Percentiles rank a stretch among this genome's conserved stretches.
phyloP scores from a whole-genome alignment of 2,113 vertebrate species.

The Pachyramphus minor region DNA sequence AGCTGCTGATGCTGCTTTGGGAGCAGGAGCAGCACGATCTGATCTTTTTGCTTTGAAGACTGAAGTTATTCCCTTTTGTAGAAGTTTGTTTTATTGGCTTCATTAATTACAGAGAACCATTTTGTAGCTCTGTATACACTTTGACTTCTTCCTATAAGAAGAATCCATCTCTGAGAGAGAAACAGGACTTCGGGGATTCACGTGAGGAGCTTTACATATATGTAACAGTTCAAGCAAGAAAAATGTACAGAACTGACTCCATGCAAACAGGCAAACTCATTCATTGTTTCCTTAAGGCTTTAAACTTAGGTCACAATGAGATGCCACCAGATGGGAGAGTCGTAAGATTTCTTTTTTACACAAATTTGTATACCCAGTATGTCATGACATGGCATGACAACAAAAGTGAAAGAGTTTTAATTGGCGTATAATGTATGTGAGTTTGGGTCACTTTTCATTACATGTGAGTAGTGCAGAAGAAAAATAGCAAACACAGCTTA shows the following conservation, averaged over 20 bases:
- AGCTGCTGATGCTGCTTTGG: neutral
- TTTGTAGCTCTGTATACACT: neutral
- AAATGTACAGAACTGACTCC: neutral
- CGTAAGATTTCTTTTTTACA: neutral
- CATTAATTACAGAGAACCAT: neutral
- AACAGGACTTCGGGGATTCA: neutral
- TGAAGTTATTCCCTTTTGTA: neutral
- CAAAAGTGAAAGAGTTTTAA: neutral
- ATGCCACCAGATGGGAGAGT: rapidly evolving
- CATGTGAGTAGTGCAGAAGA: neutral
- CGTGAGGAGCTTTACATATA: neutral
- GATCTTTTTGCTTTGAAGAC: neutral
- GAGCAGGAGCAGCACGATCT: neutral
- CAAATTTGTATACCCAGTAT: neutral
- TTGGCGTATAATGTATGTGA: neutral
- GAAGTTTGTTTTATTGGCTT: neutral
- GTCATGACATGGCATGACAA: neutral
- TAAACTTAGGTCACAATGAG: neutral
- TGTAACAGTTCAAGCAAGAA: neutral
- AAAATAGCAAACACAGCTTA: neutral
- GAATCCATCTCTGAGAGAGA: neutral
- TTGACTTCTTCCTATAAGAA: neutral
- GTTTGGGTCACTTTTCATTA: neutral
- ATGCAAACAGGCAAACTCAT: neutral
- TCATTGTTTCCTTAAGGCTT: neutral